These are phyloP conservation scores for Anoplius nigerrimus DNA, from an alignment of 2,888 invertebrate genomes.

Conservation along the genomic window DNA sequence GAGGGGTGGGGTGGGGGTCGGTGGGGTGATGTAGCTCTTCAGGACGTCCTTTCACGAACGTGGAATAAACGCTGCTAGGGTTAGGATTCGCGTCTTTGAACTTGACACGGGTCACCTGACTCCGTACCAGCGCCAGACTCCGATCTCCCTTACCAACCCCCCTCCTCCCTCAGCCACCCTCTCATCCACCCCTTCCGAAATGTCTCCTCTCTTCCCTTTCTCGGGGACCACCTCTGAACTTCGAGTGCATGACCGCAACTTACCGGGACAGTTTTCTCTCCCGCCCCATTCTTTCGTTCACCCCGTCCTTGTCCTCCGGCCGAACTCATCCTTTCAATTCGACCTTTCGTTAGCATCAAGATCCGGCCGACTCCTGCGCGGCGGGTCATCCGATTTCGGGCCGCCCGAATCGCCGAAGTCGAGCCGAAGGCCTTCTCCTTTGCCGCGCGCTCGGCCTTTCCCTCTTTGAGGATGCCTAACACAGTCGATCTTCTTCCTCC, in stretches of 20 bases:
- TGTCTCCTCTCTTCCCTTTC: neutral
- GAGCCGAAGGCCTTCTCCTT: no score
- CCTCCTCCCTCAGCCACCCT: constrained; percentile 3
- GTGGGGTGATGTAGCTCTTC: constrained; percentile 36
- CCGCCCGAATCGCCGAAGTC: no score
- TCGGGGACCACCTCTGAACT: neutral
- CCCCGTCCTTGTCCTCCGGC: no score
- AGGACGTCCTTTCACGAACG: constrained; percentile 51
- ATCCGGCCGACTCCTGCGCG: no score
- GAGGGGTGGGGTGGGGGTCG: constrained; percentile 21
- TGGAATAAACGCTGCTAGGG: constrained; percentile 52
- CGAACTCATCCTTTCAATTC: no score
- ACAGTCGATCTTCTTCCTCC: no score
- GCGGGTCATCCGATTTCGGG: no score
- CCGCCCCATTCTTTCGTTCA: neutral
- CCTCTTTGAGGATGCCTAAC: no score
- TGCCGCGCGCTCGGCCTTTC: no score
- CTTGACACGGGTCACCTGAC: constrained; percentile 73
- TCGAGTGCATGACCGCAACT: constrained; percentile 7
- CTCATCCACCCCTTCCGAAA: neutral
- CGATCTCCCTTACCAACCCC: constrained; percentile 23
- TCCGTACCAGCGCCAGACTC: constrained; percentile 45
- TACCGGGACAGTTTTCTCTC: constrained; percentile 4
- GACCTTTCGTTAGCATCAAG: no score
- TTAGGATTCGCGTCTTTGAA: constrained; percentile 70